Conservation (phyloP, 2,888 invertebrate genomes). For the Allophyes oxyacanthae region DNA sequence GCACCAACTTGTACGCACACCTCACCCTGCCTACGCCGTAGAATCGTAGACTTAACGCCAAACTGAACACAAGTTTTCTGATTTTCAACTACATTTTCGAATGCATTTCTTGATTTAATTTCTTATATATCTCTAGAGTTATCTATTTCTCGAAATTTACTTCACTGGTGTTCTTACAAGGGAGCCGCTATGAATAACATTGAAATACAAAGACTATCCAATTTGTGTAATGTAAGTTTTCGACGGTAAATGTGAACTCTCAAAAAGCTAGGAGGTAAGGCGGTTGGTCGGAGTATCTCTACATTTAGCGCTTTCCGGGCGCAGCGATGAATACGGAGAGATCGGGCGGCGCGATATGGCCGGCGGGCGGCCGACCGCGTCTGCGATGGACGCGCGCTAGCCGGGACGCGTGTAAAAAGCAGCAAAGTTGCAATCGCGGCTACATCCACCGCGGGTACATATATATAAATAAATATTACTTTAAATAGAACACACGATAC, state of each 20-base stretch:
- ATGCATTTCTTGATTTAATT: slow-evolving; percentile 27
- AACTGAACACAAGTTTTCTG: slow-evolving; percentile 19
- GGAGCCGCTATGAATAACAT: slow-evolving; percentile 61
- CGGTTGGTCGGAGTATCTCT: slow-evolving; percentile 75
- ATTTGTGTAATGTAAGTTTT: slow-evolving; percentile 86
- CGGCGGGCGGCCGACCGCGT: slow-evolving; percentile 58
- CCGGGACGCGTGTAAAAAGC: slow-evolving; percentile 63
- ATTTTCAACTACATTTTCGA: slow-evolving; percentile 12
- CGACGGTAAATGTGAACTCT: slow-evolving; percentile 73
- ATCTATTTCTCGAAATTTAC: slow-evolving; percentile 42
- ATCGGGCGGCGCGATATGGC: slow-evolving; percentile 81
- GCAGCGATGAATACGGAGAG: slow-evolving; percentile 82
- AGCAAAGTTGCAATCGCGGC: slow-evolving; percentile 64
- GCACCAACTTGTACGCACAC: slow-evolving; percentile 74
- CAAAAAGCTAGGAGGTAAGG: slow-evolving; percentile 80
- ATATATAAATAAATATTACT: slow-evolving; percentile 1
- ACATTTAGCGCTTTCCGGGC: slow-evolving; percentile 81
- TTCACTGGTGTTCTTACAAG: slow-evolving; percentile 52
- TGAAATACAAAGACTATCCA: slow-evolving; percentile 77
- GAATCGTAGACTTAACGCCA: slow-evolving; percentile 49
- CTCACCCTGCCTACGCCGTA: slow-evolving; percentile 58
- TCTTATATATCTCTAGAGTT: slow-evolving; percentile 27
- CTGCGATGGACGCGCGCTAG: slow-evolving; percentile 55
- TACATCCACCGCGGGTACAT: slow-evolving; percentile 58
- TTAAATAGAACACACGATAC: neutral